These are phyloP conservation scores for Apistogramma diplotaenia DNA, from an alignment of 2,113 vertebrate genomes.

Conservation along the genomic window DNA sequence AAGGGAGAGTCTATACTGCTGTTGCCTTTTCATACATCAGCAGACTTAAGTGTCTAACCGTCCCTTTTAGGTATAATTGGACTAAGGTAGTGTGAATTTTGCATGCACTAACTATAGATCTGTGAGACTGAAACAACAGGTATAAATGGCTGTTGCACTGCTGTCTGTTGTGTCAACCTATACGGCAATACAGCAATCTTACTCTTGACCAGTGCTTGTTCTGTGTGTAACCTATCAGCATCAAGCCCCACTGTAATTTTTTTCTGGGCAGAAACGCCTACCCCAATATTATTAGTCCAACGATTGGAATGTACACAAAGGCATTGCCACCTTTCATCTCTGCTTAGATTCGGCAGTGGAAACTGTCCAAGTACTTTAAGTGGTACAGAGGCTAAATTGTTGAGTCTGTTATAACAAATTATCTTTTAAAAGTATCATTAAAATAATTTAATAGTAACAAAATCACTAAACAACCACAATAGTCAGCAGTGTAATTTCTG, in stretches of 20 bases:
- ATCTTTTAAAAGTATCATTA: slow-evolving; percentile 4
- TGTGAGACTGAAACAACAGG: too few relatives aligned
- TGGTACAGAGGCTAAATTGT: not conserved
- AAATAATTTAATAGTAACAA: slow-evolving; percentile 40
- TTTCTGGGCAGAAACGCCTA: not conserved
- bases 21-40: not conserved
- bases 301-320: not conserved
- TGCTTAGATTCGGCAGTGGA: not conserved
- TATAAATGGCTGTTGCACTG: too few relatives aligned
- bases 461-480: slow-evolving; percentile 63
- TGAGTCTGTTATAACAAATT: slow-evolving; percentile 13
- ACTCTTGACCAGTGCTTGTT: not conserved
- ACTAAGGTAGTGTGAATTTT: too few relatives aligned
- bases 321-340: not conserved
- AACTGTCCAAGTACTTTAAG: not conserved
- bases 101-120: too few relatives aligned
- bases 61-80: too few relatives aligned
- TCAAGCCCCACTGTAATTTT: not conserved
- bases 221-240: not conserved
- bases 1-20: not conserved
- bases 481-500: slow-evolving; percentile 52
- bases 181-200: not conserved
- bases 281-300: not conserved
- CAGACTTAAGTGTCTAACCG: too few relatives aligned
- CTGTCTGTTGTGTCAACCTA: not conserved